These are phyloP conservation scores for Penaeus vannamei DNA, from an alignment of 1,140 invertebrate species.

Conservation along the genomic window DNA sequence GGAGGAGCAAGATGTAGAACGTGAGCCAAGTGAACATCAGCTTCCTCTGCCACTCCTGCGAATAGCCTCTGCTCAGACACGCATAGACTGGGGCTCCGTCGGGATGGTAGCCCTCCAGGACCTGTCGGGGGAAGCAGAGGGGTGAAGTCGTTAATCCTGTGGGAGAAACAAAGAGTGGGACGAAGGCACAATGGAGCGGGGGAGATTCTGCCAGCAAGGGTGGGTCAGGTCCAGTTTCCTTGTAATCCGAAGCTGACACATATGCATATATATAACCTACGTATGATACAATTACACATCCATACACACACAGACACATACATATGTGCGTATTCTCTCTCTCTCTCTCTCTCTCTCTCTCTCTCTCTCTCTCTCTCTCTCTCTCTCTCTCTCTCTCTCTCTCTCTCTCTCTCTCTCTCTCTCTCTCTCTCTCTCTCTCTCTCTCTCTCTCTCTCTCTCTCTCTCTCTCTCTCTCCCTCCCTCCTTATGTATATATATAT, in stretches of 20 bases:
- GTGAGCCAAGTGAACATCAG: slow-evolving; percentile 47
- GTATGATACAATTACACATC: not conserved
- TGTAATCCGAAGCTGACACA: too few species aligned
- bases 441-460: too few species aligned
- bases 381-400: too few species aligned
- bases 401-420: too few species aligned
- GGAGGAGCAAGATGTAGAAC: slow-evolving; percentile 41
- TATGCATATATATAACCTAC: too few species aligned
- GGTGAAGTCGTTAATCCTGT: not conserved
- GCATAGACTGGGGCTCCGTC: slow-evolving; percentile 42
- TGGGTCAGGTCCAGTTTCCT: too few species aligned
- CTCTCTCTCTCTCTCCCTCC: too few species aligned
- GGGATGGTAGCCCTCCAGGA: slow-evolving; percentile 46
- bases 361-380: too few species aligned
- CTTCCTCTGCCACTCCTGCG: slow-evolving; percentile 49
- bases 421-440: too few species aligned
- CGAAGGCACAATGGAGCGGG: not conserved
- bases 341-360: not conserved
- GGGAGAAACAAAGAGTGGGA: not conserved
- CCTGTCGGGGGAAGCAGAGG: slow-evolving; percentile 4
- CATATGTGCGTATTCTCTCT: too few species aligned
- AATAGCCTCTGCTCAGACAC: slow-evolving; percentile 41
- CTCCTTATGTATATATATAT: too few species aligned
- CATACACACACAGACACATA: slow-evolving; percentile 24
- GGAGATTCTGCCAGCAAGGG: not conserved